Evolutionary conservation across 2,113 vertebrate species (phyloP), one percentile per base, ranked within the genome.

Genomic region (Tringa solitaria): DNA sequence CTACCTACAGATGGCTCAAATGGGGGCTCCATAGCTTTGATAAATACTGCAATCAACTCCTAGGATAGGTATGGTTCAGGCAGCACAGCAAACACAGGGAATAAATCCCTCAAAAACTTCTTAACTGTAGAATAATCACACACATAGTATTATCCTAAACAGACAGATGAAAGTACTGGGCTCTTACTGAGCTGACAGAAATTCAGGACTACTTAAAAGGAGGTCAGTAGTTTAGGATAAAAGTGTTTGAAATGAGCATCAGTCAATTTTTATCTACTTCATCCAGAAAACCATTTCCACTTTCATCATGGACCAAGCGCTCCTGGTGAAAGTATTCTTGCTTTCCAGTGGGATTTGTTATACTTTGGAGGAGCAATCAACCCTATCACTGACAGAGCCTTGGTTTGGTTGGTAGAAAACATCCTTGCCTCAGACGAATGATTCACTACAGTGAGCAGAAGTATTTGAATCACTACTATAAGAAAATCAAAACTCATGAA

Each of bases 31-130:
- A 94, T 37, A 92, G 92, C 96, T 97, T 95, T 93, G 95, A 96
- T 95, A 97, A 96, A 96, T 97, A 96, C 96, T 78, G 94, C 96
- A 95, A 96, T 96, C 96, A 96, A 79, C 95, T 94, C 95, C 96
- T 96, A 94, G 93, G 95, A 96, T 95, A 97, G 96, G 95, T 93
- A 92, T 1, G 7, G 73, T 95, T 95, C 76, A 84, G 64, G 60
- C 60, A 90, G 85, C 79, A 94, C 54, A 94, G 68, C 68, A 82
- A 94, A 92, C 56, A 89, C 64, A 50, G 30, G 24, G 39, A 95
- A 94, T 79, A 96, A 93, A 96, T 87, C 80, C 65, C 61, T 78
- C 88, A 84, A 84, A 90, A 96, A 89, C 37, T 33, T 87, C 78
- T 72, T 82, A 92, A 87, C 84, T 92, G 65, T 14, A 65, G 57